Percentiles rank a stretch among this genome's conserved stretches.
These are phyloP conservation scores for Spea bombifrons DNA, from an alignment of 2,113 vertebrate species.

Conservation along the genomic window DNA sequence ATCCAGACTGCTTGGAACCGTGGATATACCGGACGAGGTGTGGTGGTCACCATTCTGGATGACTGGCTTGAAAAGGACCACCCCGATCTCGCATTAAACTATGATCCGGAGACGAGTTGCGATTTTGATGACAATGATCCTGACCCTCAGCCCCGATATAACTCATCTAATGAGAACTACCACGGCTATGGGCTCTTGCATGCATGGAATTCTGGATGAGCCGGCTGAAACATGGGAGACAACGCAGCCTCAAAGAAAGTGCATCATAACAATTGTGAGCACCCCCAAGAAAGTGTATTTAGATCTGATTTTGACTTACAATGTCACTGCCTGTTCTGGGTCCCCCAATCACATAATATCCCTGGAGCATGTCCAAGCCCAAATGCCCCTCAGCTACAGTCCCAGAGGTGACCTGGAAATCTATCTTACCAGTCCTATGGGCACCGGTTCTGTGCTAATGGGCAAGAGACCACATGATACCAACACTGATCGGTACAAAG, in stretches of 20 bases:
- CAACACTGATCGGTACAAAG: constrained; percentile 65
- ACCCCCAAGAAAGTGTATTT: constrained; percentile 51
- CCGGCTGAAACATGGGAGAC: constrained; percentile 63
- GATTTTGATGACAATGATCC: constrained; percentile 70
- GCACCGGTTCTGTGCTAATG: constrained; percentile 69
- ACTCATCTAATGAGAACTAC: no score
- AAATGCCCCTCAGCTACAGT: constrained; percentile 68
- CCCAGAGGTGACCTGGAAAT: constrained; percentile 72
- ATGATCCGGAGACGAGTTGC: constrained; percentile 74
- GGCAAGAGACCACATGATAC: constrained; percentile 65
- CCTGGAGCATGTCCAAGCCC: no score
- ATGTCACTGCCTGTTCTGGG: no score
- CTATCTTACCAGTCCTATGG: constrained; percentile 68
- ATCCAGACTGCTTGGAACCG: no score
- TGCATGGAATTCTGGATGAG: constrained; percentile 64
- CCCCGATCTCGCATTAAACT: not conserved
- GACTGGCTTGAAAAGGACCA: no score
- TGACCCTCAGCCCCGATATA: constrained; percentile 69
- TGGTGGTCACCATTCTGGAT: no score
- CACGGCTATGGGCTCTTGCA: constrained; percentile 73
- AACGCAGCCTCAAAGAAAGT: constrained; percentile 61
- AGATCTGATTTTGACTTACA: no score
- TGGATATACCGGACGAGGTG: no score
- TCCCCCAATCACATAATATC: no score
- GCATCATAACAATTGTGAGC: constrained; percentile 49